Percentiles rank a stretch among this genome's conserved stretches.
These are phyloP conservation scores for Ctenomys sociabilis DNA, from an alignment of 2,113 vertebrate genomes.

Conservation along the genomic window DNA sequence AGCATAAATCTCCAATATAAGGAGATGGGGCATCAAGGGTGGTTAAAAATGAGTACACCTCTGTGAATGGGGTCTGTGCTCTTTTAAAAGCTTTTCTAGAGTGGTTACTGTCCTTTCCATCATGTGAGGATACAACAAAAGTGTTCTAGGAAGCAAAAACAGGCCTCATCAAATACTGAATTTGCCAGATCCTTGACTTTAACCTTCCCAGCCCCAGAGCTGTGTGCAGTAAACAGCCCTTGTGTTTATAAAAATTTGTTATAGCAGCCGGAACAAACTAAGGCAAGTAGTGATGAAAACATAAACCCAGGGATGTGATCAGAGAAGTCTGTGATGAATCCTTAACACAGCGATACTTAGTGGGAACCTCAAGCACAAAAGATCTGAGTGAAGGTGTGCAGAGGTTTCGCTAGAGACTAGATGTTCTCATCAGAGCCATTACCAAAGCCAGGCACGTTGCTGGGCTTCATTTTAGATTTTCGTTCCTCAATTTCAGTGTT, in stretches of 20 bases:
- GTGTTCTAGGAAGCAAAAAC: background rate
- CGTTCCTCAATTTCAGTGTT: constrained; percentile 56
- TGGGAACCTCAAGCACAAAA: background rate
- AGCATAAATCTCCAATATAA: background rate
- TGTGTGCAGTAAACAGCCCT: background rate
- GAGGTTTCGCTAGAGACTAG: background rate
- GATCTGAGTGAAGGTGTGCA: background rate
- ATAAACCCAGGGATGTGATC: background rate
- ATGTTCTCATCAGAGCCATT: background rate
- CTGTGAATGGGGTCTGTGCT: background rate
- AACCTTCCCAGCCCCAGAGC: background rate
- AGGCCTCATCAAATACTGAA: background rate
- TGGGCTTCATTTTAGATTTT: constrained; percentile 1
- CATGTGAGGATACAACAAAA: background rate
- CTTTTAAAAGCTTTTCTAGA: background rate
- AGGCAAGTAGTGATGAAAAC: background rate
- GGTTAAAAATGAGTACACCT: background rate
- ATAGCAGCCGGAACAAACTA: background rate
- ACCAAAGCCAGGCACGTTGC: background rate
- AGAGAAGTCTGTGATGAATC: background rate
- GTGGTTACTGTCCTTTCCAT: background rate
- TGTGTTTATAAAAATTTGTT: background rate
- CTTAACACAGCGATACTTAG: background rate
- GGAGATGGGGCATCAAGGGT: background rate
- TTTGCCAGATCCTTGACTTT: background rate